Conservation (phyloP, 2,797 vertebrate species). For the Dendrocincla tyrannina region DNA sequence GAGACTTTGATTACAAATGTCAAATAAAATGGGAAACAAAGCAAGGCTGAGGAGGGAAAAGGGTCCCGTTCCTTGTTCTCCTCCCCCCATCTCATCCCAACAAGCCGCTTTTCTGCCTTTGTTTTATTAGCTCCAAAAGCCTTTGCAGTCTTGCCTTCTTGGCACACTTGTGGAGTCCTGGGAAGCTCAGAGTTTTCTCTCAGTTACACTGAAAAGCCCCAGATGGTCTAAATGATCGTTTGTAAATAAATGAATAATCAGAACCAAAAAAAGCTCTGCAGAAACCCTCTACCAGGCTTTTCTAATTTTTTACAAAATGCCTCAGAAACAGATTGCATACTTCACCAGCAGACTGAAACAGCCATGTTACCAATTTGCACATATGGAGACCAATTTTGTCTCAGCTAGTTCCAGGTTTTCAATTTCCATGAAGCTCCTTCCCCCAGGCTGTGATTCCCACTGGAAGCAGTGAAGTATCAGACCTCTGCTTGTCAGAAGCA, state of each 20-base stretch:
- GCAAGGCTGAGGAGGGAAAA: conserved; percentile 36
- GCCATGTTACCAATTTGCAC: background rate
- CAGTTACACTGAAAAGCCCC: conserved; percentile 43
- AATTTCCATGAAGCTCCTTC: background rate
- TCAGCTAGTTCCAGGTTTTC: background rate
- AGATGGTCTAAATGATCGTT: conserved; percentile 58
- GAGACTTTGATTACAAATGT: conserved; percentile 58
- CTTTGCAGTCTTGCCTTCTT: conserved; percentile 50
- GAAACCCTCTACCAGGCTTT: background rate
- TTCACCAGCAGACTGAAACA: background rate
- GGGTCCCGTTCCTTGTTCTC: background rate
- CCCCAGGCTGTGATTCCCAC: fast-evolving
- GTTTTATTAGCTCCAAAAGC: conserved; percentile 69
- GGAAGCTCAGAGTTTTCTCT: conserved; percentile 65
- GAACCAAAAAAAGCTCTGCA: conserved; percentile 28
- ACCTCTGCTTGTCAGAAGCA: background rate
- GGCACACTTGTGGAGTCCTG: conserved; percentile 54
- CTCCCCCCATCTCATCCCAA: background rate
- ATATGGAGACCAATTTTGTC: background rate
- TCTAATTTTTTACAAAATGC: background rate
- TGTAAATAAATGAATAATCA: conserved; percentile 61
- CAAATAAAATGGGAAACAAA: conserved; percentile 51
- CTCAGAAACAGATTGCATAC: conserved; percentile 1
- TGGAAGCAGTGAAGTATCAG: background rate
- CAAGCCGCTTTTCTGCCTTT: conserved; percentile 58